Base-by-base conservation (phyloP, 2,888 invertebrate genomes). In the Mongoloraphidia duomilia region DNA sequence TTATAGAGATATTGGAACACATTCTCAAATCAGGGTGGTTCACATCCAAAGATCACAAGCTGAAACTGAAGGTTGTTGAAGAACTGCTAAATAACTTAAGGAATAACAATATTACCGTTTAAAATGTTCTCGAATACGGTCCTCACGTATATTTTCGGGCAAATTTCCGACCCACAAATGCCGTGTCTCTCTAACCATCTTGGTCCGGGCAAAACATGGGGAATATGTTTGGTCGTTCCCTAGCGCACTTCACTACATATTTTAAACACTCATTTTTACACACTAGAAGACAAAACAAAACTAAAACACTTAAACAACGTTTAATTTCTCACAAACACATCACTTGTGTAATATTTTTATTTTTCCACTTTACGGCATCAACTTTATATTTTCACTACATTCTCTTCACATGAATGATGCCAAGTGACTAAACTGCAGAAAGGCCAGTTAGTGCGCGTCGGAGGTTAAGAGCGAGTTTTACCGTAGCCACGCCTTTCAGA, bases 101-200 rank as follows among this genome's bases (percentile, higher is more conserved):
- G 26, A 26, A 26, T 26, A 26, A 33, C 17, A 51, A 57, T 62
- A 72, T 80, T 82, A 93, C 93, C 92, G 86, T 87, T 92, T 90
- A 78, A 95, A 94, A 79, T 91, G 89, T 77, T 93, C 92, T 79
- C 87, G 82, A 78, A 94, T 90, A 75, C 89, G 84, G 74, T 93
- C 93, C 79, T 94, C 93, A 71, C 91, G 88, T 80, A 92, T 89
- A 81, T 91, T 93, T 82, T 94, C 94, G 86, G 95, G 94, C 84
- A 96, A 89, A 84, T 94, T 95, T 85, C 94, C 95, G 84, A 96
- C 93, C 92, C 94, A 94, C 82, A 96, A 87, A 82, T 96, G 94
- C 84, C 95, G 91, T 84, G 94, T 94, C 92, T 95, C 94, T 87
- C 95, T 94, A 86, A 96, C 95, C 96, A 96, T 96, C 86, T 88